Base-by-base conservation (phyloP, 2,797 vertebrate genomes). In the Tragelaphus oryx region DNA sequence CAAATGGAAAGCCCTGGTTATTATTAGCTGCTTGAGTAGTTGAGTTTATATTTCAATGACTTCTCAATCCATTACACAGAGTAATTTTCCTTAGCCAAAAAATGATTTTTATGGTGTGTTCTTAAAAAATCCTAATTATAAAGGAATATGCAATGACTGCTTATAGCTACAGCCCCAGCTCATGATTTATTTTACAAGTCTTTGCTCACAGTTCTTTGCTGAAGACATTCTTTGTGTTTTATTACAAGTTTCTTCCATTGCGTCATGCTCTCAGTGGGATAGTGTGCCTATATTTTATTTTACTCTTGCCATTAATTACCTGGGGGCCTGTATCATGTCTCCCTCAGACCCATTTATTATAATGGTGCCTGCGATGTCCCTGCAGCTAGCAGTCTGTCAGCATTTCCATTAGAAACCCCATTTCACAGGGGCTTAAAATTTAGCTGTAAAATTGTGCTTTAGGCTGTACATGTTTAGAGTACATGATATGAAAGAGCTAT, bases 111-210 rank as follows among this genome's bases (percentile, higher is more conserved):
- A 95, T 52, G 85, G 80, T 89, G 84, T 98, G 93, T 95, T 91
- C 30, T 28, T 88, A 95, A 97, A 98, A 96, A 98, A 94, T 95
- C 92, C 88, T 96, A 95, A 96, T 98, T 98, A 96, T 97, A 96
- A 98, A 94, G 94, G 96, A 98, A 98, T 97, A 96, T 88, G 96
- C 93, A 98, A 76, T 97, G 95, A 96, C 57, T 94, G 97, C 97
- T 97, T 93, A 93, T 93, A 97, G 95, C 96, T 96, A 80, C 55
- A 97, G 86, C 41, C 46, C 83, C 62, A 84, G 96, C 62, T 95
- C 82, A 50, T 98, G 97, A 98, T 98, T 98, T 98, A 98, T 98
- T 98, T 98, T 98, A 98, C 96, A 97, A 98, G 98, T 95, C 94
- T 97, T 97, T 97, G 97, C 97, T 97, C 96, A 81, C 94, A 96